Conservation (phyloP, 2,888 invertebrate genomes). For the Caenorhabditis doughertyi region DNA sequence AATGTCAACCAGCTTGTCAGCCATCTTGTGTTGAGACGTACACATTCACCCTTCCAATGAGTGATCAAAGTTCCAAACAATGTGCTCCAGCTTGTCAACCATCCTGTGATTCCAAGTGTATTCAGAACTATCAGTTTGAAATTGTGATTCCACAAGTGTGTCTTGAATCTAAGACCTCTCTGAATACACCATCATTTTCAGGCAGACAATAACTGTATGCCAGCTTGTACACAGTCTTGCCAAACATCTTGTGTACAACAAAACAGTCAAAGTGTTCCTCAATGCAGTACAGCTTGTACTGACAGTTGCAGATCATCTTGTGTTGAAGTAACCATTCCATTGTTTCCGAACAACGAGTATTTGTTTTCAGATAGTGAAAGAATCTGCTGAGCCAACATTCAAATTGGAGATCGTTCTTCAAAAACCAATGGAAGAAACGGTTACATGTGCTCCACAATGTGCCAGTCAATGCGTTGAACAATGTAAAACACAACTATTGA, state of each 20-base stretch:
- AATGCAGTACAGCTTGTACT: constrained; percentile 64
- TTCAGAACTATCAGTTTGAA: constrained; percentile 72
- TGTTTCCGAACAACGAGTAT: neutral
- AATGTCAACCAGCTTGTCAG: constrained; percentile 66
- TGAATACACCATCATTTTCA: constrained; percentile 7
- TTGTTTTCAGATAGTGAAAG: constrained; percentile 52
- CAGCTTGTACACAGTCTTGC: constrained; percentile 68
- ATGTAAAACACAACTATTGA: constrained; percentile 61
- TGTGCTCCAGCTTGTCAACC: constrained; percentile 72
- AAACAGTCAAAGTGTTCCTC: constrained; percentile 55
- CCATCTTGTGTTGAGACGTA: constrained; percentile 60
- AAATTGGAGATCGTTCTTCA: constrained; percentile 67
- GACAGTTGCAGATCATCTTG: constrained; percentile 67
- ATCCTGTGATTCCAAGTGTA: constrained; percentile 65
- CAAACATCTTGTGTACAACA: constrained; percentile 64
- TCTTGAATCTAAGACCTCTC: neutral
- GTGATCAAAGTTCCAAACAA: constrained; percentile 38
- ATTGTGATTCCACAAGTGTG: constrained; percentile 64
- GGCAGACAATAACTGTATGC: constrained; percentile 70
- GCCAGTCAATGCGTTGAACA: constrained; percentile 66
- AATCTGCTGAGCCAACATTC: constrained; percentile 53
- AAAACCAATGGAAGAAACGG: constrained; percentile 68
- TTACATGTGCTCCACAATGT: constrained; percentile 67
- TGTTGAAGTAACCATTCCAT: constrained; percentile 14
- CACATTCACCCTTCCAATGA: constrained; percentile 56